phyloP scores from a whole-genome alignment of 2,797 vertebrate species.

The Arrhamphus sclerolepis region DNA sequence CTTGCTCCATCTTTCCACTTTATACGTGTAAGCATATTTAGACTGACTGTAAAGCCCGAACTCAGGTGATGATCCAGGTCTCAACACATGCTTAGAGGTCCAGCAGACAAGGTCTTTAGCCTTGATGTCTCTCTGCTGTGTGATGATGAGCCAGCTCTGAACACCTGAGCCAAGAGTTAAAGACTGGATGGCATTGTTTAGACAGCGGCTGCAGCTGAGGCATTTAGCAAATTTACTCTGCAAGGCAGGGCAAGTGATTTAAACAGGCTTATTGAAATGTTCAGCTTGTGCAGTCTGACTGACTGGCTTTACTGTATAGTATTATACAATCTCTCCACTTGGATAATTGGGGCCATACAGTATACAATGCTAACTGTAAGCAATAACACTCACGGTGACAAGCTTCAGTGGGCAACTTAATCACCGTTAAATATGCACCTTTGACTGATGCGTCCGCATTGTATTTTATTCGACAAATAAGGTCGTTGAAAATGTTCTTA shows the following conservation, averaged over 20 bases:
- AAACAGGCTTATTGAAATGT: conserved; percentile 16
- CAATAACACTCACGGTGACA: neutral
- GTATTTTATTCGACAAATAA: neutral
- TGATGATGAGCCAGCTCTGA: conserved; percentile 33
- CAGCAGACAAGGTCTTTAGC: conserved; percentile 27
- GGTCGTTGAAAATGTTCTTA: neutral
- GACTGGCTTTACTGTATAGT: conserved; percentile 4
- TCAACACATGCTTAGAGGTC: conserved; percentile 15
- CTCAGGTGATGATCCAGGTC: conserved; percentile 17
- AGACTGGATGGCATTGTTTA: conserved; percentile 42
- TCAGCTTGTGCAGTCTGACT: neutral
- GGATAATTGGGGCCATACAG: neutral
- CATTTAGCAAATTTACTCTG: conserved; percentile 20
- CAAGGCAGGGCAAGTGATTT: conserved; percentile 18
- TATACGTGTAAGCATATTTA: conserved; percentile 3
- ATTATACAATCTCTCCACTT: conserved; percentile 4
- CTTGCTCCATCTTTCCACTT: conserved; percentile 16
- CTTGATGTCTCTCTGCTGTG: conserved; percentile 28
- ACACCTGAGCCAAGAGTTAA: conserved; percentile 52
- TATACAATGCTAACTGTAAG: neutral
- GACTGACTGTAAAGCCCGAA: neutral
- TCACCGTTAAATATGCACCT: neutral
- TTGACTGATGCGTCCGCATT: neutral
- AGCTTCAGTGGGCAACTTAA: conserved; percentile 4
- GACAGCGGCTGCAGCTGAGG: conserved; percentile 38